phyloP scores from a whole-genome alignment of 2,888 invertebrate genomes.

The Papilio elwesi region DNA sequence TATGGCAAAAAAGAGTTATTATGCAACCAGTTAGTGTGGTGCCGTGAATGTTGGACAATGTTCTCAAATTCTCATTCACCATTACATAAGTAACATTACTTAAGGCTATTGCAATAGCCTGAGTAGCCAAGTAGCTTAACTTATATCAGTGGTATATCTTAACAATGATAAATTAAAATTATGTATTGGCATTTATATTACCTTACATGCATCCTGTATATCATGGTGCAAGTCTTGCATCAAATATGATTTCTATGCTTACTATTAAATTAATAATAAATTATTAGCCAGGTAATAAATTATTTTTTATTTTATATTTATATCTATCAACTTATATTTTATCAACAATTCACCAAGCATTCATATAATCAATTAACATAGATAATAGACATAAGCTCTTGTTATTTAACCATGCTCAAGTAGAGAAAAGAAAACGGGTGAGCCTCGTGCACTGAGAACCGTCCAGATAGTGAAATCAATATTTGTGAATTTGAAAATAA shows the following conservation, averaged over 20 bases:
- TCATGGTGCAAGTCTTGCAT: too few relatives aligned
- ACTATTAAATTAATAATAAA: too few relatives aligned
- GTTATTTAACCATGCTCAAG: not conserved
- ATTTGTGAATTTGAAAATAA: too few relatives aligned
- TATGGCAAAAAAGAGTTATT: slow-evolving; percentile 42
- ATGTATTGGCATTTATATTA: not conserved
- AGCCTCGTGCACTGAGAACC: too few relatives aligned
- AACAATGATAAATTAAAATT: not conserved
- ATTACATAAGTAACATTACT: slow-evolving; percentile 50
- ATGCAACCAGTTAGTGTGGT: slow-evolving; percentile 46
- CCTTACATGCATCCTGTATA: not conserved
- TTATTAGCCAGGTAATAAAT: too few relatives aligned
- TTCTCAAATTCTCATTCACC: slow-evolving; percentile 57
- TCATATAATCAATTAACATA: not conserved
- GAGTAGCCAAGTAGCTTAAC: slow-evolving; percentile 50
- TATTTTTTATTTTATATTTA: too few relatives aligned
- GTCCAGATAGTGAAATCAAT: too few relatives aligned
- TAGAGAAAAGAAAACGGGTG: not conserved
- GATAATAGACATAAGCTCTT: not conserved
- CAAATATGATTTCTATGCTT: too few relatives aligned
- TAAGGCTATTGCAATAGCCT: slow-evolving; percentile 55
- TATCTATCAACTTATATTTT: too few relatives aligned
- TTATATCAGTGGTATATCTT: not conserved
- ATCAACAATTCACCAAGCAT: too few relatives aligned
- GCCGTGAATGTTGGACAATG: slow-evolving; percentile 58